A percentile compares a stretch with the other conserved stretches of the same genome.
Conservation (phyloP, 2,888 invertebrate genomes). For the Eudemis profundana region DNA sequence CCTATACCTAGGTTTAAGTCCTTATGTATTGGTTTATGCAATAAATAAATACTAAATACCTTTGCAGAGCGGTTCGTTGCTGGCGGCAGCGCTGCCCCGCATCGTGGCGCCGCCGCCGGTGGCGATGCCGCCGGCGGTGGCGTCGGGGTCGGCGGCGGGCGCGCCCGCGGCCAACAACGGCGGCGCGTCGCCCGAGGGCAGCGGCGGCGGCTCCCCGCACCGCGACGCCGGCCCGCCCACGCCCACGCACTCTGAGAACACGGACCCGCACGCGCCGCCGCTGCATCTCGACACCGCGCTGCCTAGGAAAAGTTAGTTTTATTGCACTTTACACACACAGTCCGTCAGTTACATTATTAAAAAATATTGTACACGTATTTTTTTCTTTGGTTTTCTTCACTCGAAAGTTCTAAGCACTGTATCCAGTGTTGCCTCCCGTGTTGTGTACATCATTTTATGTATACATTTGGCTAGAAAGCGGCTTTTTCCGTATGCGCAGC, state of each 20-base stretch:
- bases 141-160: slow-evolving; percentile 53
- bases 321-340: too few species aligned
- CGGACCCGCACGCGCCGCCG: slow-evolving; percentile 78
- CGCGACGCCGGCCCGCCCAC: slow-evolving; percentile 81
- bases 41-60: too few species aligned
- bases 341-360: too few species aligned
- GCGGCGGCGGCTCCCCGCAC: slow-evolving; percentile 69
- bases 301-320: slow-evolving; percentile 79
- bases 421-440: too few species aligned
- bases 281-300: slow-evolving; percentile 83
- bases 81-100: slow-evolving; percentile 88
- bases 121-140: slow-evolving; percentile 50
- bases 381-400: too few species aligned
- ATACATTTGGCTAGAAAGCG: too few species aligned
- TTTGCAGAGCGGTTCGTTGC: slow-evolving; percentile 84
- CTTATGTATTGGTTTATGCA: not conserved
- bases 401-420: too few species aligned
- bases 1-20: too few species aligned
- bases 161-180: slow-evolving; percentile 57
- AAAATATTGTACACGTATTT: too few species aligned
- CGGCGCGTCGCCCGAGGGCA: slow-evolving; percentile 61
- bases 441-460: too few species aligned
- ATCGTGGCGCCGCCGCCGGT: slow-evolving; percentile 70
- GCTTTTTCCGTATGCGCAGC: too few species aligned
- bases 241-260: slow-evolving; percentile 80